Evolutionary conservation across 2,113 vertebrate species (phyloP), one percentile per base, ranked within the genome.

Genomic region (Eubucco bourcierii): DNA sequence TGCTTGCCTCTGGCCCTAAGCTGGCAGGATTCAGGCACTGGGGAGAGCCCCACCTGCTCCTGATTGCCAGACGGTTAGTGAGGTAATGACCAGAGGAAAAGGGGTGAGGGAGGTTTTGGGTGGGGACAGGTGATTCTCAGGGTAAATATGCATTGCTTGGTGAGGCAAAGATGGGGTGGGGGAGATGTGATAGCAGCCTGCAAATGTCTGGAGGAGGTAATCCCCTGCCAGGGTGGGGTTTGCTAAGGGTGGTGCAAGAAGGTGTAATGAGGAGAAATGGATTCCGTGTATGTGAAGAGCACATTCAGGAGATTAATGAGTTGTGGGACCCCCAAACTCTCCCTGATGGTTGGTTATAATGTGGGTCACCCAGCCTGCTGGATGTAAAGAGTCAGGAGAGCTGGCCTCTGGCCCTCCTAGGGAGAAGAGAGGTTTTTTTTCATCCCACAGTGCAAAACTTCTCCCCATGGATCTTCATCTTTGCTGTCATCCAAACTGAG

Each of bases 71-170:
- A 39, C 14, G 15, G 2, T 14, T 10, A 4, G 33, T 10, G 34
- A 87, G 60, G 58, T 19, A 76, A 74, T 3, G 55, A 70, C 5
- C 34, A 53, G 29, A 65, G 31, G 20, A 41, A 66, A 84, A 59
- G 71, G 31, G 18, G 0, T 50, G 67, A 56, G 44, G n/a, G 78
- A 6, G 20, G 50, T 12, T 73, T 79, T 80, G 90, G 90, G 88
- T 83, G 95, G 83, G 37, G 83, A 83, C n/a, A 59, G 56, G 68
- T 80, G 83, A 90, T 88, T 85, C 56, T 34, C 16, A 34, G 60
- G 13, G 56, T 66, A 88, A 93, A 70, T 31, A 85, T 14, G 59
- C 63, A 4, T 39, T 33, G 53, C 28, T 29, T 0, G 0, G 12
- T 5, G 46, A 60, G 46, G 64, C 1, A 4, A 77, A 33, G 39